phyloP scores from a whole-genome alignment of 2,888 invertebrate genomes.

The Malthinus seriepunctatus region DNA sequence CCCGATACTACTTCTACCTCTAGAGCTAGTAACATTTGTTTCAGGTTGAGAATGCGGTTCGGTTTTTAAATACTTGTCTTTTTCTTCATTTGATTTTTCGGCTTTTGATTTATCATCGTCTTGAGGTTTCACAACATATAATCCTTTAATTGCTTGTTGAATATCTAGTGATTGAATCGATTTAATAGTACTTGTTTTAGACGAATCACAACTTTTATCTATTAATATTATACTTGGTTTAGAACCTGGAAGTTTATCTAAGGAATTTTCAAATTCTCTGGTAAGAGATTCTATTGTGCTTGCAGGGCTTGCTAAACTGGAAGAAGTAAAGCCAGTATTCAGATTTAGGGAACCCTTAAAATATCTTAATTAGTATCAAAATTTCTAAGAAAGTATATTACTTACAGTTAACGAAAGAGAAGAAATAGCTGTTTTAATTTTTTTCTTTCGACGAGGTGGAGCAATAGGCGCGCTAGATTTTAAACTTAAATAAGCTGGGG shows the following conservation, averaged over 20 bases:
- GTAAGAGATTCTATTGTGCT: constrained; percentile 80
- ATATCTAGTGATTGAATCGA: constrained; percentile 51
- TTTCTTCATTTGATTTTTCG: constrained; percentile 63
- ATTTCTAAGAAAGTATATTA: not conserved
- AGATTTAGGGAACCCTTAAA: constrained; percentile 40
- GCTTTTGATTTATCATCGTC: constrained; percentile 72
- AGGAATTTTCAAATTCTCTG: constrained; percentile 81
- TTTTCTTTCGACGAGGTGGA: constrained; percentile 80
- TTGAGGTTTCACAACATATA: constrained; percentile 64
- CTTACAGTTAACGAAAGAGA: constrained; percentile 40
- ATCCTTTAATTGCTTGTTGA: constrained; percentile 55
- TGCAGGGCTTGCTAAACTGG: constrained; percentile 73
- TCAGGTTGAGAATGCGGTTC: constrained; percentile 48
- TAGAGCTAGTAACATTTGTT: constrained; percentile 7
- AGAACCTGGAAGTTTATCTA: constrained; percentile 56
- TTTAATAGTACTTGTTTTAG: constrained; percentile 40
- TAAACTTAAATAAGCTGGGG: constrained; percentile 23
- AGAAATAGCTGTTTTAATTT: constrained; percentile 54
- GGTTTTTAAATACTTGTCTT: constrained; percentile 59
- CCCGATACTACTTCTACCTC: constrained; percentile 50
- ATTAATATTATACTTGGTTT: constrained; percentile 23
- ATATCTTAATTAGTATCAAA: not conserved
- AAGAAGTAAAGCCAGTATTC: constrained; percentile 51
- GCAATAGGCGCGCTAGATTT: constrained; percentile 63
- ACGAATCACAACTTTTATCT: constrained; percentile 31